phyloP scores from a whole-genome alignment of 1,140 invertebrate genomes.

The Drosophila lacertosa region DNA sequence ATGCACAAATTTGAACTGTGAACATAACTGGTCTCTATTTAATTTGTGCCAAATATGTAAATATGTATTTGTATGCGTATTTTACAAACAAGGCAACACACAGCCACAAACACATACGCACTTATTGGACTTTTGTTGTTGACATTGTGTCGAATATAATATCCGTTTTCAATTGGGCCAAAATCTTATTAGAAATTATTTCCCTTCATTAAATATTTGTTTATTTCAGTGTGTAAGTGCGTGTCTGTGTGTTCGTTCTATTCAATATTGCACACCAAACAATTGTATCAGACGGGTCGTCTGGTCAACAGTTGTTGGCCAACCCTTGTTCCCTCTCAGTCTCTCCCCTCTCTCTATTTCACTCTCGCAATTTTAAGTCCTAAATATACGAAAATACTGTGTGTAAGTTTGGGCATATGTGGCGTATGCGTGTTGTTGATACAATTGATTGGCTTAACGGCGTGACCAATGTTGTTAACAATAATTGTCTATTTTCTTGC shows the following conservation, averaged over 20 bases:
- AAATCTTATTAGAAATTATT: constrained; percentile 81
- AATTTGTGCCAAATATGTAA: constrained; percentile 54
- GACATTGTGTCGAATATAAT: constrained; percentile 49
- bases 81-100: constrained; percentile 29
- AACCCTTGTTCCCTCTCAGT: constrained; percentile 15
- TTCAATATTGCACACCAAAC: constrained; percentile 56
- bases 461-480: constrained; percentile 53
- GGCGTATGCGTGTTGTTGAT: constrained; percentile 72
- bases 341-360: constrained; percentile 31
- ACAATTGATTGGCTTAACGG: constrained; percentile 74
- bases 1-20: constrained; percentile 50
- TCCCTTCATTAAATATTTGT: constrained; percentile 70
- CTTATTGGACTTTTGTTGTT: constrained; percentile 17
- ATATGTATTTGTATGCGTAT: background rate
- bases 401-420: constrained; percentile 46
- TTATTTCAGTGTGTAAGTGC: constrained; percentile 19
- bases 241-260: constrained; percentile 10
- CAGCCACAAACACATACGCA: constrained; percentile 23
- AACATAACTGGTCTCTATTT: constrained; percentile 29
- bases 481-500: constrained; percentile 64
- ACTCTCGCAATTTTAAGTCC: constrained; percentile 59
- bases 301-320: constrained; percentile 26
- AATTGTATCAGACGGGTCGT: constrained; percentile 33
- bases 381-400: constrained; percentile 56
- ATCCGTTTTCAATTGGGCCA: constrained; percentile 70